These are phyloP conservation scores for Schlechtendalia chinensis DNA, from an alignment of 1,140 invertebrate species.

Conservation along the genomic window DNA sequence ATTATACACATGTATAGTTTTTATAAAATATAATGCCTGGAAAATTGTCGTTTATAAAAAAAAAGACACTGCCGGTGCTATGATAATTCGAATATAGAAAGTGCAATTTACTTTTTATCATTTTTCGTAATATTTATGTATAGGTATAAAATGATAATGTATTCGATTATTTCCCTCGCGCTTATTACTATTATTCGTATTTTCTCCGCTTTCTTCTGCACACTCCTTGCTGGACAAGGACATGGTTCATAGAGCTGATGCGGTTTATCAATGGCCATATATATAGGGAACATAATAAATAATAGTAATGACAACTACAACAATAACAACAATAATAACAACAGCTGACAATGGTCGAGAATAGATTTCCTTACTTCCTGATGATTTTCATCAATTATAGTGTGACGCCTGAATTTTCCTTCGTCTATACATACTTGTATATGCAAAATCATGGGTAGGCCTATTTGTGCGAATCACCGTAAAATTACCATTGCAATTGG, in stretches of 20 bases:
- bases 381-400: slow-evolving; percentile 41
- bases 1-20: neutral
- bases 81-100: slow-evolving; percentile 37
- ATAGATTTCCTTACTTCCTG: slow-evolving; percentile 45
- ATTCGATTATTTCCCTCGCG: neutral
- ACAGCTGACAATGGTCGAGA: neutral
- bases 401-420: slow-evolving; percentile 33
- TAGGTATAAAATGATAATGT: neutral
- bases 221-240: neutral
- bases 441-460: slow-evolving; percentile 25
- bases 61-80: no score
- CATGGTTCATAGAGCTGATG: slow-evolving; percentile 39
- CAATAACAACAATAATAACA: neutral
- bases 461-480: neutral
- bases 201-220: slow-evolving; percentile 45
- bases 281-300: slow-evolving; percentile 29
- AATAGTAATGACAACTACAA: neutral
- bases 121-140: neutral
- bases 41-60: neutral
- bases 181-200: neutral
- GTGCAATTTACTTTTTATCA: slow-evolving; percentile 15
- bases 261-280: slow-evolving; percentile 29
- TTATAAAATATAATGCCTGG: neutral
- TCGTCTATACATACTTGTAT: neutral
- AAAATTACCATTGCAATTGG: slow-evolving; percentile 34